Percentiles rank a stretch among this genome's conserved stretches.
phyloP scores from a whole-genome alignment of 2,888 invertebrate genomes.

The Eupithecia dodoneata region DNA sequence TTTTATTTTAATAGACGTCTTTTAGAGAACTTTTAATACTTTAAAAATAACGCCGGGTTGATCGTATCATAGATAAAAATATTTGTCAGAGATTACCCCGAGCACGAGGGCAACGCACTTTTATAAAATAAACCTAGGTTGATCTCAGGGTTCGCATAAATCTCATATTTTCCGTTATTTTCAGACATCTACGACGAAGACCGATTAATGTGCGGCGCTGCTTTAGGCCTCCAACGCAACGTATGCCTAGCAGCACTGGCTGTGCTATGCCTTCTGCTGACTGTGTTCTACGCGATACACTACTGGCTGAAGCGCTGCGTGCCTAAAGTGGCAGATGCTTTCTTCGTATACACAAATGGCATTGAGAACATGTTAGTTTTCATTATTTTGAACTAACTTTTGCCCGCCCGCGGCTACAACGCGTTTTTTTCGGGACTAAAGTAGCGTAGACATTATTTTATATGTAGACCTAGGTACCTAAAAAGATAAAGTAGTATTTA shows the following conservation, averaged over 20 bases:
- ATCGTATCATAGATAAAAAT: no score
- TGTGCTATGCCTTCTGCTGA: slow-evolving; percentile 66
- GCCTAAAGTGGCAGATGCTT: slow-evolving; percentile 74
- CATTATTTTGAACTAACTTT: neutral
- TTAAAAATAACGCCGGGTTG: no score
- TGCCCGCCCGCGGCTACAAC: neutral
- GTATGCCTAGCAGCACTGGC: slow-evolving; percentile 70
- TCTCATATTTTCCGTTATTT: slow-evolving; percentile 3
- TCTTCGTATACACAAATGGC: slow-evolving; percentile 73
- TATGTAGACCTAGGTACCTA: no score
- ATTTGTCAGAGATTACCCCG: no score
- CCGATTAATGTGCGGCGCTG: slow-evolving; percentile 62
- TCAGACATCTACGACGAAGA: slow-evolving; percentile 77
- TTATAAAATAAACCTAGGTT: no score
- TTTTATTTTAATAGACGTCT: no score
- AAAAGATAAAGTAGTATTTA: no score
- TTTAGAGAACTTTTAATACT: no score
- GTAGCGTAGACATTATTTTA: no score
- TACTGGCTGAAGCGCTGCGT: slow-evolving; percentile 77
- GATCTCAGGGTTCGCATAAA: neutral
- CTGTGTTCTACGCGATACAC: slow-evolving; percentile 64
- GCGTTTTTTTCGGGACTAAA: neutral
- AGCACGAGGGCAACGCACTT: no score
- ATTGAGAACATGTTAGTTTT: slow-evolving; percentile 68
- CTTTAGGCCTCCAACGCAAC: slow-evolving; percentile 56